Evolutionary conservation across 2,888 invertebrate genomes (phyloP), one percentile per base, ranked within the genome.

Genomic region (Drosophila prolongata): DNA sequence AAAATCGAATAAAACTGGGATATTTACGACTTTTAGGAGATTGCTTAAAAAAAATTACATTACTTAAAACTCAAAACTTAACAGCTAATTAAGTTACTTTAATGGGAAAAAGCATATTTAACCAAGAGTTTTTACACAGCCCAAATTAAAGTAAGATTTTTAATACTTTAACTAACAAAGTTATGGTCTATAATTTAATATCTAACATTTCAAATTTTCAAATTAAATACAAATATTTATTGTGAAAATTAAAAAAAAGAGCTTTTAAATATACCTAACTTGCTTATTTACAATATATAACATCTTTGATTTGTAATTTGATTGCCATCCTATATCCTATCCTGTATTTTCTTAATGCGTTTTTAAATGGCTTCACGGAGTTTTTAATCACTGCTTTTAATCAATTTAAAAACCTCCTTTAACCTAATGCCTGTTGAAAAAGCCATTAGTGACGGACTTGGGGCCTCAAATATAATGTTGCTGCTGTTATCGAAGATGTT

Each of bases 401-500:
- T 35, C 14, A 34, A 16, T 30, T 35, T 1, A 49, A 49, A 49
- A 49, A 13, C 34, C 34, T 49, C 13, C 16, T 49, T 34, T 11
- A 24, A 27, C 16, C 38, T 13, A 27, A 13, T 30, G 38, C 38
- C 30, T 40, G 38, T 6, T 46, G 30, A 9, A 11, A 56, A 56
- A 37, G 6, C 11, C 49, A 34, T 49, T 35, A 49, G 49, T 49
- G 24, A 9, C n/a, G 9, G n/a, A 46, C 16, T 6, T 19, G 6
- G 30, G 8, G 6, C 14, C 16, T 14, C 14, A 24, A 14, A 19
- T 6, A 13, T 2, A n/a, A 24, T 46, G 37, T 50, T 37, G 14
- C n/a, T 53, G 52, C 43, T 44, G 30, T 47, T 42, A 44, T 46
- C 38, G 40, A 37, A 66, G 37, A 16, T 47, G 38, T 27, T 54